phyloP scores from a whole-genome alignment of 2,113 vertebrate genomes.

The Oncorhynchus gorbuscha region DNA sequence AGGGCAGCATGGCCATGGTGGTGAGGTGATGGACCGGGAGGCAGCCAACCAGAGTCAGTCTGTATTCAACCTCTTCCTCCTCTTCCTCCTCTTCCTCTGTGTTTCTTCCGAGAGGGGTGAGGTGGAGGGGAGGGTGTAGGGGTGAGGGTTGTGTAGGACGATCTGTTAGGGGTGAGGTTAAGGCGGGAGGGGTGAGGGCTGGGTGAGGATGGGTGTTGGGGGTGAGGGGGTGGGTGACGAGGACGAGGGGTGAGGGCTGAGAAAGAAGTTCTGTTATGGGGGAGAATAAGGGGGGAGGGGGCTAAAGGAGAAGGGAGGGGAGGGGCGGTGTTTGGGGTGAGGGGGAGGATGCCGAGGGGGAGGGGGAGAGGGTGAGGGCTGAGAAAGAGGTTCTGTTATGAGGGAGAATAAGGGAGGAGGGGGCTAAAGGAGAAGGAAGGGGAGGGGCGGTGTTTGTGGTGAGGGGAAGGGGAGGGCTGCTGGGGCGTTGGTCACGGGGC shows the following conservation, averaged over 20 bases:
- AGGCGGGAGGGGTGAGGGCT: slow-evolving; percentile 20
- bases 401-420: too few species aligned
- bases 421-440: too few species aligned
- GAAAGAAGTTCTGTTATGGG: too few species aligned
- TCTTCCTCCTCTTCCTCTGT: slow-evolving; percentile 33
- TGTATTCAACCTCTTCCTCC: slow-evolving; percentile 68
- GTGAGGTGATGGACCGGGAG: slow-evolving; percentile 83
- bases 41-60: slow-evolving; percentile 83
- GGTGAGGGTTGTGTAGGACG: slow-evolving; percentile 25
- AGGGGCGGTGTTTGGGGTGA: not conserved
- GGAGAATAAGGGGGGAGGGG: too few species aligned
- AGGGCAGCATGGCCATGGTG: slow-evolving; percentile 93
- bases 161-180: slow-evolving; percentile 1
- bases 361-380: not conserved
- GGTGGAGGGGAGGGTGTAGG: slow-evolving; percentile 9
- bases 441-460: slow-evolving; percentile 12
- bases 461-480: slow-evolving; percentile 14
- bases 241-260: too few species aligned
- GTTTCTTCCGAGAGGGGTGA: not conserved
- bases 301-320: not conserved
- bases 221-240: too few species aligned
- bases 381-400: too few species aligned
- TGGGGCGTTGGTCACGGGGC: slow-evolving; percentile 27
- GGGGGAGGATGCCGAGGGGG: not conserved
- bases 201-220: too few species aligned